A percentile compares a stretch with the other conserved stretches of the same genome.
phyloP scores from a whole-genome alignment of 53 echinoderm and acorn worm species.

The Zoroaster sp. region DNA sequence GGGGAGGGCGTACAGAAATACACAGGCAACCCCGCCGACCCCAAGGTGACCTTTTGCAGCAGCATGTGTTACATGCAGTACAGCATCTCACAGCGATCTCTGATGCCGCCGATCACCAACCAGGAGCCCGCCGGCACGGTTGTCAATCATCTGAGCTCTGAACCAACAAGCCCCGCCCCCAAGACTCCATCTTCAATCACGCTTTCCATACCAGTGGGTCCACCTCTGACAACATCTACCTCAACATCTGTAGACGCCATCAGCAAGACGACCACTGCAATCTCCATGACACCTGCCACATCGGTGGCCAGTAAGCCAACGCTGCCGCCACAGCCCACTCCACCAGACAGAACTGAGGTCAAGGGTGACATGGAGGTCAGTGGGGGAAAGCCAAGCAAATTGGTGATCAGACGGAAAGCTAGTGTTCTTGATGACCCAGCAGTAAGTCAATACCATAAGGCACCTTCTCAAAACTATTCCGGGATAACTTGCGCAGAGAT shows the following conservation, averaged over 20 bases:
- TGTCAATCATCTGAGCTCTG: slow-evolving; percentile 71
- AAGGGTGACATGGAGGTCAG: slow-evolving; percentile 45
- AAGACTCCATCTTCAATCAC: slow-evolving; percentile 60
- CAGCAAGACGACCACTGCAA: not conserved
- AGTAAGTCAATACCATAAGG: not conserved
- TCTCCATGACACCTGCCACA: not conserved
- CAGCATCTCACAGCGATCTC: slow-evolving; percentile 83
- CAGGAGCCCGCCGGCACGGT: slow-evolving; percentile 75
- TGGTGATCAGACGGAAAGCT: slow-evolving; percentile 48
- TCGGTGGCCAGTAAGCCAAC: not conserved
- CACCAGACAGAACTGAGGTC: not conserved
- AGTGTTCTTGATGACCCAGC: slow-evolving; percentile 7
- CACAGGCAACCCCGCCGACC: slow-evolving; percentile 61
- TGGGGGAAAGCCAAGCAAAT: slow-evolving; percentile 41
- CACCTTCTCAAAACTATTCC: not conserved
- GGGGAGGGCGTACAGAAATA: slow-evolving; percentile 90
- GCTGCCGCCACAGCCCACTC: not conserved
- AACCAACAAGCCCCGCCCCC: slow-evolving; percentile 60
- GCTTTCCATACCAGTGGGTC: slow-evolving; percentile 46
- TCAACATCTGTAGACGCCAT: not conserved
- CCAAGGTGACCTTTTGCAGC: slow-evolving; percentile 83
- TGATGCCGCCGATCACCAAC: slow-evolving; percentile 53
- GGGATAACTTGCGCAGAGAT: too few relatives aligned
- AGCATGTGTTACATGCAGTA: slow-evolving; percentile 96
- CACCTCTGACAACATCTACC: slow-evolving; percentile 33